Base-by-base conservation (phyloP, 1,140 invertebrate genomes). In the Papilio aristodemus region DNA sequence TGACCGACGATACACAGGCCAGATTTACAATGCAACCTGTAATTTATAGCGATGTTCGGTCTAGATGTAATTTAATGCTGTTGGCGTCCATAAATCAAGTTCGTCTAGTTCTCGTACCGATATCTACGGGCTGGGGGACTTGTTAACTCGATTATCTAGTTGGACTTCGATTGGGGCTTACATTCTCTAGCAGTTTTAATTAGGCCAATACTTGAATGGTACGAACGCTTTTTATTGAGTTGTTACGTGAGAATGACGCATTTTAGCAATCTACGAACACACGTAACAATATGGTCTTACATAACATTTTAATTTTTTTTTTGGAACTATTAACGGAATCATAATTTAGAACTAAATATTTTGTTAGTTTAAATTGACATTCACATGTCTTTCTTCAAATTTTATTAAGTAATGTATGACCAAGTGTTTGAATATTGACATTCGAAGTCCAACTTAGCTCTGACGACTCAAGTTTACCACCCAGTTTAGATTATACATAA, bases 31-130 rank as follows among this genome's bases (percentile, higher is more conserved):
- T 86, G 80, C 83, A 81, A 81, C 77, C 78, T 73, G 75, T 84
- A 85, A 91, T 91, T 89, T 91, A 91, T 89, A 72, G 83, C 84
- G 80, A 82, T 89, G 89, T 91, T 87, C 85, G 84, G 85, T 89
- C 86, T 86, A 87, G 86, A 89, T 87, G 84, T 91, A 91, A 89
- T 91, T 91, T 91, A 91, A 89, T 89, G 86, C 86, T 85, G 87
- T 86, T 86, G 83, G 78, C 77, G 71, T 57, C 70, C 79, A 83
- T 91, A 91, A 91, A 91, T 91, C 89, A 89, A 79, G 81, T 78
- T 83, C 87, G 86, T 89, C 89, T 78, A 85, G 81, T 75, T 79
- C 74, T 78, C 73, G 76, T 71, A 71, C 80, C 74, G 85, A 83
- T 85, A 87, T 87, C 81, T 79, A 71, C 75, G 75, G 73, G 68